Percentiles rank a stretch among this genome's conserved stretches.
These are phyloP conservation scores for Drosophila demipolita DNA, from an alignment of 2,888 invertebrate genomes.

Conservation along the genomic window DNA sequence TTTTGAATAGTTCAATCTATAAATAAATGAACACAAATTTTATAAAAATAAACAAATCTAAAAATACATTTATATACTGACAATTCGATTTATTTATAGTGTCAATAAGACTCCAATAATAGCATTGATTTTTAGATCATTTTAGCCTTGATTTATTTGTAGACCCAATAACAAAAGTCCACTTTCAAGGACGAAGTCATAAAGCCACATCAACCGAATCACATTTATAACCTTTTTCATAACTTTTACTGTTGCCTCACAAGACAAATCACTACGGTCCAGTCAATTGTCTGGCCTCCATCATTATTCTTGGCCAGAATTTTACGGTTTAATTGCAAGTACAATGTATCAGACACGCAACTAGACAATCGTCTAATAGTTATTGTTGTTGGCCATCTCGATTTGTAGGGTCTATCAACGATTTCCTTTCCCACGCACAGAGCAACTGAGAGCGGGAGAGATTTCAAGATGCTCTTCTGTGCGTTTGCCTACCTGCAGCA, in stretches of 20 bases:
- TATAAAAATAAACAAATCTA: not conserved
- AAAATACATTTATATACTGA: not conserved
- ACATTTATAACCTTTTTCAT: constrained; percentile 21
- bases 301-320: constrained; percentile 55
- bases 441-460: constrained; percentile 43
- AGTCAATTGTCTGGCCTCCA: constrained; percentile 42
- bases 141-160: not conserved
- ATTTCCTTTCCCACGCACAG: constrained; percentile 78
- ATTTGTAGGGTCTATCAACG: constrained; percentile 47
- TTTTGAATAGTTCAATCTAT: not conserved
- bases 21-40: not conserved
- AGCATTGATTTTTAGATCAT: not conserved
- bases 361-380: constrained; percentile 62
- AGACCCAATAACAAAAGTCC: not conserved
- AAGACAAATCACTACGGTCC: constrained; percentile 46
- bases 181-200: constrained; percentile 6
- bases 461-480: constrained; percentile 57
- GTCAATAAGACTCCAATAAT: not conserved
- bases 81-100: not conserved
- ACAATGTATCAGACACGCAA: constrained; percentile 66
- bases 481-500: constrained; percentile 64
- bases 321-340: constrained; percentile 77
- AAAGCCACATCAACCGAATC: constrained; percentile 27
- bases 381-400: constrained; percentile 30
- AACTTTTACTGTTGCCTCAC: constrained; percentile 15